phyloP scores from a whole-genome alignment of 2,888 invertebrate species.

The Labia minor region DNA sequence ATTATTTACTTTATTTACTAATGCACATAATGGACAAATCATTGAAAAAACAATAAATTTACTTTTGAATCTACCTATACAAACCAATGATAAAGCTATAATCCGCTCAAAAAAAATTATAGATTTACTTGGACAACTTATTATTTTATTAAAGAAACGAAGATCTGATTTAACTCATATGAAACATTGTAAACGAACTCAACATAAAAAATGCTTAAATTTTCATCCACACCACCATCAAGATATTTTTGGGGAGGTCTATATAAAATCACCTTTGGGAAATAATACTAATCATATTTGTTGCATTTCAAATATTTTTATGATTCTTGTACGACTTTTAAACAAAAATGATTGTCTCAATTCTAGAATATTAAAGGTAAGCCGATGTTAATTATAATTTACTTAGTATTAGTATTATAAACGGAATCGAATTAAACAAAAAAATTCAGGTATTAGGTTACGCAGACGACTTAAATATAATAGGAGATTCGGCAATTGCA shows the following conservation, averaged over 20 bases:
- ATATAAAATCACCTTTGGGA: slow-evolving; percentile 33
- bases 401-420: not conserved
- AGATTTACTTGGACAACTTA: slow-evolving; percentile 45
- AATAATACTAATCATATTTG: slow-evolving; percentile 38
- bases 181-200: slow-evolving; percentile 41
- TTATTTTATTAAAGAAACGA: slow-evolving; percentile 46
- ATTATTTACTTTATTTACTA: slow-evolving; percentile 47
- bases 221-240: slow-evolving; percentile 46
- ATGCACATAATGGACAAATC: slow-evolving; percentile 47
- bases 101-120: slow-evolving; percentile 44
- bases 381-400: too few relatives aligned
- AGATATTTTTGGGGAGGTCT: slow-evolving; percentile 43
- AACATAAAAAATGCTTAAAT: slow-evolving; percentile 42
- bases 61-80: slow-evolving; percentile 42
- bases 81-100: slow-evolving; percentile 36
- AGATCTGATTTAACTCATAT: slow-evolving; percentile 46
- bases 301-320: slow-evolving; percentile 47
- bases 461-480: too few relatives aligned
- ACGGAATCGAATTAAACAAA: too few relatives aligned
- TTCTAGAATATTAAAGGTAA: slow-evolving; percentile 1
- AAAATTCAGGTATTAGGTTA: too few relatives aligned
- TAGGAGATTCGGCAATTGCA: too few relatives aligned
- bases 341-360: not conserved
- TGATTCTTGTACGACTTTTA: slow-evolving; percentile 36
- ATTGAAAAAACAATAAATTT: slow-evolving; percentile 45